These are phyloP conservation scores for Ormyrus nitidulus DNA, from an alignment of 2,888 invertebrate genomes.

Conservation along the genomic window DNA sequence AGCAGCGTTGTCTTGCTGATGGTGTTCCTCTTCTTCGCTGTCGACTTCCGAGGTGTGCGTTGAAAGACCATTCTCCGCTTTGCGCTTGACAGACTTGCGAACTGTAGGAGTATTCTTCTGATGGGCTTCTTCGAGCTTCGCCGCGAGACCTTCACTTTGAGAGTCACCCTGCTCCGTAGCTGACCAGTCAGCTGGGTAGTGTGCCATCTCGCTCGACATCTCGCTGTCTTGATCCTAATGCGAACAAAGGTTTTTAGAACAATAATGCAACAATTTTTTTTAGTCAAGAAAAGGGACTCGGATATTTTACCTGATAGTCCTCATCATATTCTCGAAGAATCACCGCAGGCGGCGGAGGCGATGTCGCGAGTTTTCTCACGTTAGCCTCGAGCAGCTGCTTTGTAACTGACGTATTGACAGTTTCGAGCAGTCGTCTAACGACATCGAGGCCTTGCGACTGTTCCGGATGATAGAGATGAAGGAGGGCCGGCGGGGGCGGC, in stretches of 20 bases:
- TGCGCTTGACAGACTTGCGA: slow-evolving; percentile 63
- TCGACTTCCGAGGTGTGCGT: slow-evolving; percentile 66
- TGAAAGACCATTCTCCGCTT: slow-evolving; percentile 60
- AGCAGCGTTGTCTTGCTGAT: slow-evolving; percentile 70
- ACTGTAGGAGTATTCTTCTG: slow-evolving; percentile 59
- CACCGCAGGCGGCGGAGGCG: slow-evolving; percentile 78
- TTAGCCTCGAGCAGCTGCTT: slow-evolving; percentile 85
- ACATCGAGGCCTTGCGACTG: slow-evolving; percentile 79
- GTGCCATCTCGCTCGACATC: slow-evolving; percentile 70
- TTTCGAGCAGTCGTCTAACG: slow-evolving; percentile 85
- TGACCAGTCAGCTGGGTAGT: slow-evolving; percentile 53
- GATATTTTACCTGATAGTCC: slow-evolving; percentile 66
- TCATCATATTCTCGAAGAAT: slow-evolving; percentile 67
- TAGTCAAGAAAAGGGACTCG: neutral
- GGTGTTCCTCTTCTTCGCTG: slow-evolving; percentile 78
- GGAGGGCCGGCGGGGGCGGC: slow-evolving; percentile 68
- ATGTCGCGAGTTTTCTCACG: slow-evolving; percentile 81
- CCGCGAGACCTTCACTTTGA: slow-evolving; percentile 86
- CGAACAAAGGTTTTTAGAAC: neutral
- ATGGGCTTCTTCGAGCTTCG: slow-evolving; percentile 83
- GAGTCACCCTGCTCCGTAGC: slow-evolving; percentile 71
- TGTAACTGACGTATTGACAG: slow-evolving; percentile 85
- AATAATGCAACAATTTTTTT: neutral
- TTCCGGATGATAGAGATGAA: slow-evolving; percentile 59
- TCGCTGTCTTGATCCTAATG: slow-evolving; percentile 79